Evolutionary conservation across 2,797 vertebrate species (phyloP).

Genomic region (Gadopsis marmoratus): DNA sequence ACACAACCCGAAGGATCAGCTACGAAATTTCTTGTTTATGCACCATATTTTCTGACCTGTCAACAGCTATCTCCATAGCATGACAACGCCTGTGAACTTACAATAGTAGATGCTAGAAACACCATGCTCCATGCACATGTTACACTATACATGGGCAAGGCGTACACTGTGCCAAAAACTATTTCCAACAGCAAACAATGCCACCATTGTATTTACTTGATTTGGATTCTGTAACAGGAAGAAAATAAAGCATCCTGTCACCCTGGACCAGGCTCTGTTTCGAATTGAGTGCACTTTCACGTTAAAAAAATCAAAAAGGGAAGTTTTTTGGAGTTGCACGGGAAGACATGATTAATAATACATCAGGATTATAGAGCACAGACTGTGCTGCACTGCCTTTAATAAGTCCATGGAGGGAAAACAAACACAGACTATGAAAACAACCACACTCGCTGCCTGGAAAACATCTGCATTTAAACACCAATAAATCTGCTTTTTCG

Average conservation of each 20-base stretch:
- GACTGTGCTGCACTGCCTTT: constrained; percentile 81
- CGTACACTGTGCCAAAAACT: constrained; percentile 34
- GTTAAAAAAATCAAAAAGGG: constrained; percentile 70
- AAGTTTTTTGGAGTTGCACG: constrained; percentile 75
- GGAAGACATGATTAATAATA: constrained; percentile 86
- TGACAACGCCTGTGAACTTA: constrained; percentile 50
- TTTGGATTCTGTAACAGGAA: constrained; percentile 64
- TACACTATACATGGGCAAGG: constrained; percentile 39
- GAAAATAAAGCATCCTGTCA: constrained; percentile 78
- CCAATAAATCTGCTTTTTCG: constrained; percentile 64
- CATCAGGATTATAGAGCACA: constrained; percentile 84
- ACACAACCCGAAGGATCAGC: constrained; percentile 23
- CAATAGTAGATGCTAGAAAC: constrained; percentile 37
- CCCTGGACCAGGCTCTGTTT: constrained; percentile 66
- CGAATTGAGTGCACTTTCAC: constrained; percentile 73
- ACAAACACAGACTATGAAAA: constrained; percentile 78
- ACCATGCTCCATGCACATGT: constrained; percentile 40
- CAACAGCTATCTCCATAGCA: constrained; percentile 34
- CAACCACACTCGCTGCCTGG: constrained; percentile 65
- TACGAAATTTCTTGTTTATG: constrained; percentile 26
- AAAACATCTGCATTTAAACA: constrained; percentile 79
- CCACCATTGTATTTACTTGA: constrained; percentile 57
- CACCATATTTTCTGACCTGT: constrained; percentile 12
- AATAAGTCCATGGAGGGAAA: constrained; percentile 84
- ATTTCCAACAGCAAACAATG: constrained; percentile 64